These are phyloP conservation scores for Tolypeutes matacus DNA, from an alignment of 2,797 vertebrate species.

Conservation along the genomic window DNA sequence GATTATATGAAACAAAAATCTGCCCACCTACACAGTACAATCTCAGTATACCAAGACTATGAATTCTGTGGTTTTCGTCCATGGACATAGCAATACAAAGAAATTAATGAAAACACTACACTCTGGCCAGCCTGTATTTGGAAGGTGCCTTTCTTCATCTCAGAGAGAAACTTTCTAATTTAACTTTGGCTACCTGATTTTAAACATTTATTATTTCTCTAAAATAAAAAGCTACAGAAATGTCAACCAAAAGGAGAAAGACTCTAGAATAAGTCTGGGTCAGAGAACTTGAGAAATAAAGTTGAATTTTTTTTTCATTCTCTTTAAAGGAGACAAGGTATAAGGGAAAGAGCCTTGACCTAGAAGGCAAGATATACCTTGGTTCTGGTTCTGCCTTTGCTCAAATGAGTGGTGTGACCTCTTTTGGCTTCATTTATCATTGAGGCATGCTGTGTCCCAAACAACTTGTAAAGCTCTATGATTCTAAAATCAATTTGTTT, in stretches of 20 bases:
- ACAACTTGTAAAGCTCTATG: background rate
- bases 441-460: background rate
- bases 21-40: background rate
- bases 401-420: background rate
- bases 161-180: background rate
- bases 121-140: background rate
- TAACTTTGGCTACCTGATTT: constrained; percentile 27
- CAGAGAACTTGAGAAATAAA: constrained; percentile 31
- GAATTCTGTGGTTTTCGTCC: background rate
- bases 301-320: background rate
- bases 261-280: background rate
- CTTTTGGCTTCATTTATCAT: background rate
- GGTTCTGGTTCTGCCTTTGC: background rate
- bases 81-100: background rate
- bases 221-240: constrained; percentile 3
- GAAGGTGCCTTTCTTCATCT: background rate
- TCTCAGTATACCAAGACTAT: background rate
- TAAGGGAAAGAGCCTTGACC: background rate
- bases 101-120: background rate
- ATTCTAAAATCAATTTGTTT: constrained; percentile 40
- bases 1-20: background rate
- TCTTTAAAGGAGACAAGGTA: background rate
- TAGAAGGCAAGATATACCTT: background rate
- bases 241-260: constrained; percentile 37
- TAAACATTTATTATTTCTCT: constrained; percentile 3